Conservation (phyloP, 2,797 vertebrate genomes). For the Melanogrammus aeglefinus region DNA sequence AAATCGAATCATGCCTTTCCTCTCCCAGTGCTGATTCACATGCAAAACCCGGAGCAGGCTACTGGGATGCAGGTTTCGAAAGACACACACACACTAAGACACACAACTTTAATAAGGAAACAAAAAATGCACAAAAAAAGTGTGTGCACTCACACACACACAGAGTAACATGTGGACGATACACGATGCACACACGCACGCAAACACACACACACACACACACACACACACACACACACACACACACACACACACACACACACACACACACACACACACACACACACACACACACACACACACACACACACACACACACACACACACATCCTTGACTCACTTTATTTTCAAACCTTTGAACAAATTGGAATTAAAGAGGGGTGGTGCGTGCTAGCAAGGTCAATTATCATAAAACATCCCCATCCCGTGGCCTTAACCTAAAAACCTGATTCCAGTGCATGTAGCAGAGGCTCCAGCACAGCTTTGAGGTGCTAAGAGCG, state of each 20-base stretch:
- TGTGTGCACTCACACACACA: not conserved
- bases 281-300: conserved; percentile 14
- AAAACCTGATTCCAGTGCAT: not conserved
- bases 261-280: not conserved
- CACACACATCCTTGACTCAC: no score
- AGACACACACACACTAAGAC: not conserved
- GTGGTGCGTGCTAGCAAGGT: not conserved
- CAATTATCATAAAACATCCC: no score
- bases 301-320: not conserved
- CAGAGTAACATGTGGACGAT: not conserved
- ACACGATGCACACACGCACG: no score
- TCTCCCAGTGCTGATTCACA: conserved; percentile 49
- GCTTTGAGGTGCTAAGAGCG: not conserved
- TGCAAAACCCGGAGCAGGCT: conserved; percentile 45
- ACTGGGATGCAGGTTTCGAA: not conserved
- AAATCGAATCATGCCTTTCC: conserved; percentile 47
- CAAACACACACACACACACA: not conserved
- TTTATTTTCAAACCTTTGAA: no score
- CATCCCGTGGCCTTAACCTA: not conserved
- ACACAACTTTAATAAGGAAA: not conserved
- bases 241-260: not conserved
- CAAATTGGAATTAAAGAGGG: no score
- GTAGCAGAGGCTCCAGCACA: not conserved
- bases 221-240: not conserved
- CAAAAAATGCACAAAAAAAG: no score